These are phyloP conservation scores for Trisateles emortualis DNA, from an alignment of 2,888 invertebrate species.

Conservation along the genomic window DNA sequence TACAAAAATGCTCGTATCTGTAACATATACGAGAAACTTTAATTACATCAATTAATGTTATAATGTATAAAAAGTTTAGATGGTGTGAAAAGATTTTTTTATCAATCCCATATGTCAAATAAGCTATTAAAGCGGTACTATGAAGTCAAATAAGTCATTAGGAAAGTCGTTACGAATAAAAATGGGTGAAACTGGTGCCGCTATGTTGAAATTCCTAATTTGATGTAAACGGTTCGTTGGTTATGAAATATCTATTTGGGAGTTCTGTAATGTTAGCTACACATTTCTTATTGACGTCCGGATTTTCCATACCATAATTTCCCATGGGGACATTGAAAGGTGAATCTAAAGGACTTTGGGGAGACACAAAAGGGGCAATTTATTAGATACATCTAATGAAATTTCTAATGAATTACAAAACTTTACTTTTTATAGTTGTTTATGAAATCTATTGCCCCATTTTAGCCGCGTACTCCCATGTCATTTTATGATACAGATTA, in stretches of 20 bases:
- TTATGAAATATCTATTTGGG: background rate
- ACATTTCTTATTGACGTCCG: background rate
- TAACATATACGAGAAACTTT: slow-evolving; percentile 8
- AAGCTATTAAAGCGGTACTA: slow-evolving; percentile 23
- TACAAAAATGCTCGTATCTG: background rate
- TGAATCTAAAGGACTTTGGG: background rate
- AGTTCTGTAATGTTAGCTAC: background rate
- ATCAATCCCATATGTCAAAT: slow-evolving; percentile 29
- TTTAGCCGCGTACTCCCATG: background rate
- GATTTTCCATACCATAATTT: background rate
- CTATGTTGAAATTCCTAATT: slow-evolving; percentile 24
- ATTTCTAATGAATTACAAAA: background rate
- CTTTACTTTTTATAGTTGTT: background rate
- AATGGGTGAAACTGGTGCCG: slow-evolving; percentile 8
- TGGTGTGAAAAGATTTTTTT: slow-evolving; percentile 18
- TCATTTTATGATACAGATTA: background rate
- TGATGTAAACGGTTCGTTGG: slow-evolving; percentile 8
- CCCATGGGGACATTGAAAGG: background rate
- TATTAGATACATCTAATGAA: background rate
- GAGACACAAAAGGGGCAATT: background rate
- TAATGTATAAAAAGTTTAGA: slow-evolving; percentile 8
- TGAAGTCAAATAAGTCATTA: slow-evolving; percentile 32
- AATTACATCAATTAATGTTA: slow-evolving; percentile 32
- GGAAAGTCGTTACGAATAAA: slow-evolving; percentile 22
- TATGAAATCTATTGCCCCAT: background rate